Evolutionary conservation across 2,888 invertebrate species (phyloP).

Genomic region (Synergus laeviventris): DNA sequence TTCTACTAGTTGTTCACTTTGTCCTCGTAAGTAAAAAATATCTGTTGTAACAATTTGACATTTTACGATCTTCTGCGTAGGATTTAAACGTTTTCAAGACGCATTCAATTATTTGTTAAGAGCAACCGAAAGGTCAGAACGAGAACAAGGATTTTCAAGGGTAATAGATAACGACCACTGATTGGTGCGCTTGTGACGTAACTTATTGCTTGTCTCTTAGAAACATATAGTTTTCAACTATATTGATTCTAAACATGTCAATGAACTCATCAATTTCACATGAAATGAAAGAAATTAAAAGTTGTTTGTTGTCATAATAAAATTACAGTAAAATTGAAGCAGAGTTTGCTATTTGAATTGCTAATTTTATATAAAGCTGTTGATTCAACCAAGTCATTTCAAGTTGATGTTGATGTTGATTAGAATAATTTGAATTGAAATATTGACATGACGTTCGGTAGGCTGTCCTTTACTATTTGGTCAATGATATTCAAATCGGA

Average conservation of each 20-base stretch:
- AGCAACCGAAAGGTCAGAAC: constrained; percentile 7
- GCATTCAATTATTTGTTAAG: constrained; percentile 30
- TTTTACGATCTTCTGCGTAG: not conserved
- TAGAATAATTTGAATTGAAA: not conserved
- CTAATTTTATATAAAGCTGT: not conserved
- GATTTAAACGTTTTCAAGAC: not conserved
- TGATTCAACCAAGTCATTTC: not conserved
- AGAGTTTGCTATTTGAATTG: not conserved
- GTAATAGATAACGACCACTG: constrained; percentile 36
- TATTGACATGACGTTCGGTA: constrained; percentile 47
- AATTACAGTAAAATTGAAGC: too few relatives aligned
- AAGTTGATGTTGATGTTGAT: not conserved
- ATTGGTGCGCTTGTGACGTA: constrained; percentile 29
- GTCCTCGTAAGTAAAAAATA: constrained; percentile 9
- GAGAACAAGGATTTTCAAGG: constrained; percentile 35
- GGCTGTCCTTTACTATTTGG: constrained; percentile 43
- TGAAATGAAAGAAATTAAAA: not conserved
- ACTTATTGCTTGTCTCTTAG: not conserved
- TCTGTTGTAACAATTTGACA: not conserved
- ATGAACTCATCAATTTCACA: constrained; percentile 12
- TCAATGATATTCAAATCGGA: constrained; percentile 31
- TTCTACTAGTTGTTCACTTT: not conserved
- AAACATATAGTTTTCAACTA: constrained; percentile 25
- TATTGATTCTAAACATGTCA: constrained; percentile 22
- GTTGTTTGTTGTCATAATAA: not conserved